Evolutionary conservation across 2,797 vertebrate species (phyloP), one percentile per base, ranked within the genome.

Genomic region (Dendrocincla tyrannina): DNA sequence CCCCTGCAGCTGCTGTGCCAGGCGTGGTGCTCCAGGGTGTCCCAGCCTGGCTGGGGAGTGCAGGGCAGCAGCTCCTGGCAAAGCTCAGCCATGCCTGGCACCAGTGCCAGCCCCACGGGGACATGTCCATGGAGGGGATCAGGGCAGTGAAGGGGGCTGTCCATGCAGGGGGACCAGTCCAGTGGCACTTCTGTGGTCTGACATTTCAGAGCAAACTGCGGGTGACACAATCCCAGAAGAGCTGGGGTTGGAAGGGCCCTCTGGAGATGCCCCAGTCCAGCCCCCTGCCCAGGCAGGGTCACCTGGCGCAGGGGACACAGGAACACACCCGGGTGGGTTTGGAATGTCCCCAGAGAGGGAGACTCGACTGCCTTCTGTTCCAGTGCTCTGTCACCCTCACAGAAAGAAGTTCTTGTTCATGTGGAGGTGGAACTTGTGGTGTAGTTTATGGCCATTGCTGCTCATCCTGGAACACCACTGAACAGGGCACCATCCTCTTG

Each of bases 201-300:
- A 3, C 8, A 30, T 7, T 7, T 35, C 4, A 0, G 25, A 42
- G 59, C 33, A 37, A 37, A 12, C 2, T 0, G 0, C 3, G 22
- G 14, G 4, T 13, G 47, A 17, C 49, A 50, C 5, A 50, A 3
- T 3, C 55, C 9, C 6, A 7, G 64, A 6, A 1, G 1, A 3
- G 7, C 12, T 11, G 53, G 55, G 13, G 2, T 2, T 8, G 28
- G n/a, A 16, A 11, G 10, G 55, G 33, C 10, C 17, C n/a, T 11
- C 66, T 37, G 33, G 64, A 35, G 14, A 9, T 7, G 22, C 4
- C 3, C 39, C 56, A 44, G 37, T 11, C 17, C 39, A 13, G 47
- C 23, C 42, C 32, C 20, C 10, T 16, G 7, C 20, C 20, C 9
- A 42, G 41, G 32, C 41, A n/a, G 41, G 62, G 62, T 17, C 41